Evolutionary conservation across 2,888 invertebrate species (phyloP).

Genomic region (Drosophila niveifrons): DNA sequence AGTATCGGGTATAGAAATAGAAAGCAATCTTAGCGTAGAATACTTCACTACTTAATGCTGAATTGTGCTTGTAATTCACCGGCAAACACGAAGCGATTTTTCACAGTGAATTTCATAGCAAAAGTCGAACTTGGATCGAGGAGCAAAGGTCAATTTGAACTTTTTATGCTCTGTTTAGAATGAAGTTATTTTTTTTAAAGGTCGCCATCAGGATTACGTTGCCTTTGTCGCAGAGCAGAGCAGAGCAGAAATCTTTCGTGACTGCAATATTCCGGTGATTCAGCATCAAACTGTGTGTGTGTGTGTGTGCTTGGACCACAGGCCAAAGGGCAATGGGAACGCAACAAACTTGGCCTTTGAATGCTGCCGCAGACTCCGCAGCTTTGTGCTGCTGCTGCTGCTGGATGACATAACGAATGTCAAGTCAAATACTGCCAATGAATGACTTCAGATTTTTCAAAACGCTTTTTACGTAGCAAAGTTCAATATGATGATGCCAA

Average conservation of each 20-base stretch:
- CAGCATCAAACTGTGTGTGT: not conserved
- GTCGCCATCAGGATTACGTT: constrained; percentile 12
- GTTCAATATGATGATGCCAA: not conserved
- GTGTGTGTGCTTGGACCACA: not conserved
- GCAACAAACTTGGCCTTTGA: constrained; percentile 7
- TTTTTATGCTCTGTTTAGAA: constrained; percentile 10
- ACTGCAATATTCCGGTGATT: constrained; percentile 1
- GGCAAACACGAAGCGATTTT: constrained; percentile 13
- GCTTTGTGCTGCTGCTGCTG: constrained; percentile 4
- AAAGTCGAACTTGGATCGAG: constrained; percentile 12
- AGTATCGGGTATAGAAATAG: not conserved
- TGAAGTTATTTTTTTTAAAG: constrained; percentile 16
- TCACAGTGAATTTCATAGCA: not conserved
- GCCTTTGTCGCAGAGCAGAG: too few relatives aligned
- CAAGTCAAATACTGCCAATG: not conserved
- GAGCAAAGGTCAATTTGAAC: constrained; percentile 9
- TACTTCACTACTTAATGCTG: constrained; percentile 13
- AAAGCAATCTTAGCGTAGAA: constrained; percentile 3
- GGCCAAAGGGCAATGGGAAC: not conserved
- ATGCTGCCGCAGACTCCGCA: not conserved
- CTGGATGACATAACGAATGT: constrained; percentile 3
- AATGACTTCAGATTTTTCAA: not conserved
- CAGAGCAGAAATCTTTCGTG: constrained; percentile 7
- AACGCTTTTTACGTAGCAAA: not conserved
- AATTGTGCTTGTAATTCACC: constrained; percentile 23